Evolutionary conservation across 2,888 invertebrate species (phyloP).

Genomic region (Melanargia galathea): DNA sequence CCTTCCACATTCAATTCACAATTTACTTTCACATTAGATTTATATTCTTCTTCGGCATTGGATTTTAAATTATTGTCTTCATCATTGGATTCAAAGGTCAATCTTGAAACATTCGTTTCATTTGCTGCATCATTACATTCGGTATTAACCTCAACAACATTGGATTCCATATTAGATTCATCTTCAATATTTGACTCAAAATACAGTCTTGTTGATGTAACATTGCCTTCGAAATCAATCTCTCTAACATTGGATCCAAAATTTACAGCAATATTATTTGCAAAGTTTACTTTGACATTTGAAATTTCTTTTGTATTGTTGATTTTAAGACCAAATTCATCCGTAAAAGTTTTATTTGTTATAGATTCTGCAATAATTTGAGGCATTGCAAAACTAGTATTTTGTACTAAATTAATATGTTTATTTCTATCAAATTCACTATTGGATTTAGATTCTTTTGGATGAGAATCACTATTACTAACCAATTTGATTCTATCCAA

Average conservation of each 20-base stretch:
- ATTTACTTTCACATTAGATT: neutral
- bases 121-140: neutral
- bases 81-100: neutral
- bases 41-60: neutral
- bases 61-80: neutral
- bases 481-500: neutral
- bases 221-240: neutral
- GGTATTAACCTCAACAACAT: neutral
- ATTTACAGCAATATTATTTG: neutral
- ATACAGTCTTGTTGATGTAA: neutral
- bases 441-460: neutral
- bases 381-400: neutral
- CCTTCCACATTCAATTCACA: neutral
- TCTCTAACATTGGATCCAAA: neutral
- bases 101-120: neutral
- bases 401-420: neutral
- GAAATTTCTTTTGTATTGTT: neutral
- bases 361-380: conserved; percentile 12
- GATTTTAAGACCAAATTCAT: conserved; percentile 5
- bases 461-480: neutral
- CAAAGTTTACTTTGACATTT: neutral
- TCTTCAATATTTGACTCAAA: neutral
- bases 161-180: neutral
- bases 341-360: neutral
- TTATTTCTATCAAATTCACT: neutral